phyloP scores from a whole-genome alignment of 1,140 invertebrate genomes.

The Neotoxoptera formosana region DNA sequence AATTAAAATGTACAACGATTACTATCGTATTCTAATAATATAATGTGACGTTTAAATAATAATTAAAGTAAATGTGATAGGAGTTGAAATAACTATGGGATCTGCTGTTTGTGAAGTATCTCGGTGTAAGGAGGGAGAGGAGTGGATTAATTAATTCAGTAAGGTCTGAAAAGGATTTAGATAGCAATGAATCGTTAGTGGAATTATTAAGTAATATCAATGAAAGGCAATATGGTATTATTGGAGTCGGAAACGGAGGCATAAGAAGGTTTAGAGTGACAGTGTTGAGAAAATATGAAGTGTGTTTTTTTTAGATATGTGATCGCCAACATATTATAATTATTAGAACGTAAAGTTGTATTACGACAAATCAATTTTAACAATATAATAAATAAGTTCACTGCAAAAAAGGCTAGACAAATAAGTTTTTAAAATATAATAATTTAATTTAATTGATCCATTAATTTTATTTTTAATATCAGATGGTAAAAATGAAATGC shows the following conservation, averaged over 20 bases:
- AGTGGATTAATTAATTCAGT: background rate
- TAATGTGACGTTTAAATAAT: background rate
- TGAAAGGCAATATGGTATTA: background rate
- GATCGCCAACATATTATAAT: background rate
- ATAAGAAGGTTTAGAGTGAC: background rate
- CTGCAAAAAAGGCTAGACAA: background rate
- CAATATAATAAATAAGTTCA: background rate
- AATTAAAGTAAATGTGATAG: background rate
- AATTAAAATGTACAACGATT: background rate
- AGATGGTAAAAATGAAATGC: background rate
- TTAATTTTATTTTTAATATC: conserved; percentile 1
- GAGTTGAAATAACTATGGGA: background rate
- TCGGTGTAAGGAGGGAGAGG: background rate
- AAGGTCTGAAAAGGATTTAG: background rate
- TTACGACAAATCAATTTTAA: background rate
- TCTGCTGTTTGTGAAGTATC: background rate
- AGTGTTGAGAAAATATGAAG: background rate
- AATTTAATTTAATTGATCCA: background rate
- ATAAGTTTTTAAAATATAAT: background rate
- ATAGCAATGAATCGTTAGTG: background rate
- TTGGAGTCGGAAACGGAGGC: background rate
- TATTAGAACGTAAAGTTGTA: background rate
- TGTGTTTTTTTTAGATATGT: background rate
- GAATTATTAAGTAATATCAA: background rate
- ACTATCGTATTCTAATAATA: background rate